Base-by-base conservation (phyloP, 92 coral and sea anemone genomes). In the Zoanthus sociatus region DNA sequence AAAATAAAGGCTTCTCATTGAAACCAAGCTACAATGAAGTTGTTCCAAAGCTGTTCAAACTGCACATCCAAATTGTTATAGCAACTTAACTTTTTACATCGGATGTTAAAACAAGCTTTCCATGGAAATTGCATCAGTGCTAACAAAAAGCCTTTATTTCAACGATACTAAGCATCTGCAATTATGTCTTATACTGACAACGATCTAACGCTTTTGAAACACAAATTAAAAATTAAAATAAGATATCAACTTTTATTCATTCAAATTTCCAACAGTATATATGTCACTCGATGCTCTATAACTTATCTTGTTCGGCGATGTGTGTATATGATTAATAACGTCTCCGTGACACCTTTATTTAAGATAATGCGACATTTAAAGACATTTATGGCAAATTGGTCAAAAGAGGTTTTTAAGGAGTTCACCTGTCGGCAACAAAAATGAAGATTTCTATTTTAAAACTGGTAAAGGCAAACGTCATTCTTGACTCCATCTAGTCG, bases 351-450 rank as follows among this genome's bases (percentile, higher is more conserved):
- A 44, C 21, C 26, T 79, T 50, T 42, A 61, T 37, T 18, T 2
- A 37, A 37, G 55, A 79, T 63, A 79, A 79, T 79, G 56, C 55
- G 53, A 79, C 68, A 42, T 61, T 79, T 79, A 61, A 79, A 61
- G 32, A 79, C 71, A 37, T 79, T 45, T 79, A 72, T 64, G 44
- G 20, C 51, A 61, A 79, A 79, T 60, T 79, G 84, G 18, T 79
- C 51, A 37, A 79, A 79, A 42, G 31, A 17, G 51, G 48, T 69
- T 79, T 79, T 18, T 60, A 79, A 37, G n/a, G 73, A 1, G 55
- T 47, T 33, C 84, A 79, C 84, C 84, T 79, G 84, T 61, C 84
- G 68, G 58, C n/a, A 54, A 76, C 14, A 76, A 37, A 76, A 76
- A 21, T 63, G 42, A 45, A 18, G 53, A 79, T 63, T 79, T 61